Evolutionary conservation across 2,113 vertebrate species (phyloP).

Genomic region (Cryptotis parvus): DNA sequence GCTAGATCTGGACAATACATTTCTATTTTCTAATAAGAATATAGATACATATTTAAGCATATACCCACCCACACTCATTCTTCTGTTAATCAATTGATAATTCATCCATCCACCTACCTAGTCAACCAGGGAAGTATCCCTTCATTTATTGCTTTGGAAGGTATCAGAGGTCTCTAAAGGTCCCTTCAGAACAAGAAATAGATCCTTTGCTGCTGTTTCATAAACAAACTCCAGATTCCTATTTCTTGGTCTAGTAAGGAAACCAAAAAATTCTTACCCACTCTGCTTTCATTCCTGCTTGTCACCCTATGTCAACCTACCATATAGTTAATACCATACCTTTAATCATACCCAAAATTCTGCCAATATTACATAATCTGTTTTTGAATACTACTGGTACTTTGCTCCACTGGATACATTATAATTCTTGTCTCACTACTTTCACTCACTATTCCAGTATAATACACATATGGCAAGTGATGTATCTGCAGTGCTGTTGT

Average conservation of each 20-base stretch:
- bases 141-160: not conserved
- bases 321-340: not conserved
- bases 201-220: not conserved
- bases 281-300: not conserved
- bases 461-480: not conserved
- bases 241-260: not conserved
- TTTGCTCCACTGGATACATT: not conserved
- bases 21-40: not conserved
- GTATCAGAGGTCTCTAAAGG: not conserved
- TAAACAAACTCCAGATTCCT: conserved; percentile 46
- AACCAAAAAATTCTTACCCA: not conserved
- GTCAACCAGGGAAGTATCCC: too few species aligned
- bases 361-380: not conserved
- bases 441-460: not conserved
- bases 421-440: conserved; percentile 2
- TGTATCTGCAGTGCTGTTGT: not conserved
- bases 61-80: not conserved
- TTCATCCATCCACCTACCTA: not conserved
- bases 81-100: not conserved
- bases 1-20: not conserved
- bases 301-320: not conserved
- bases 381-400: not conserved
- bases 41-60: not conserved
- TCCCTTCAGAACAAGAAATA: not conserved
- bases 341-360: not conserved